Conservation (phyloP, 2,888 invertebrate species). For the Acrobasis consociella region DNA sequence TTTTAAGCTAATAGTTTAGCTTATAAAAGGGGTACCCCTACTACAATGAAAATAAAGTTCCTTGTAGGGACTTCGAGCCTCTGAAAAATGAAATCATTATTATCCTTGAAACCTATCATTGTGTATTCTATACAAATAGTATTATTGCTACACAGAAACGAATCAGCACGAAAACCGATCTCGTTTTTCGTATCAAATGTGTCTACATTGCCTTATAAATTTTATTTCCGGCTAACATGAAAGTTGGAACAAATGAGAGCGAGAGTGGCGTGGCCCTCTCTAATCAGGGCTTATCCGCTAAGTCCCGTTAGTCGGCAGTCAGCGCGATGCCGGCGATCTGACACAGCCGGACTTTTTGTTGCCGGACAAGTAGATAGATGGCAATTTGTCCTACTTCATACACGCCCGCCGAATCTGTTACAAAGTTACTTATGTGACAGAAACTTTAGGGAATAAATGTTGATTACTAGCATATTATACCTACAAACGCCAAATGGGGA, state of each 20-base stretch:
- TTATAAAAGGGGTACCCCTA: too few species aligned
- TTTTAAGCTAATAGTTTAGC: too few species aligned
- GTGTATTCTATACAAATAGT: too few species aligned
- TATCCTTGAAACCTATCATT: too few species aligned
- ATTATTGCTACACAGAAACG: too few species aligned
- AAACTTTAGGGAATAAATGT: too few species aligned
- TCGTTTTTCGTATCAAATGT: too few species aligned
- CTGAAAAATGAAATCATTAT: too few species aligned
- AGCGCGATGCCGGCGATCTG: conserved; percentile 34
- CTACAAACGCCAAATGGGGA: too few species aligned
- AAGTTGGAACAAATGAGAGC: conserved; percentile 43
- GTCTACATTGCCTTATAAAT: conserved; percentile 20
- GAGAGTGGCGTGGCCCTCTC: conserved; percentile 49
- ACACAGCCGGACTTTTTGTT: conserved; percentile 29
- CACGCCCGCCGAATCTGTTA: conserved; percentile 12
- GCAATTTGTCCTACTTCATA: conserved; percentile 25
- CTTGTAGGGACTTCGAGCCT: too few species aligned
- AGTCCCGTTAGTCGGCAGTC: conserved; percentile 47
- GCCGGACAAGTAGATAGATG: conserved; percentile 27
- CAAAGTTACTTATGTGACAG: not conserved
- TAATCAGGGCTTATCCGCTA: conserved; percentile 64
- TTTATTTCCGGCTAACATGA: conserved; percentile 25
- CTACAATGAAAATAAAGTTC: too few species aligned
- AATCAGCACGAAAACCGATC: conserved; percentile 1
- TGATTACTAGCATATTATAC: too few species aligned